A percentile compares a stretch with the other conserved stretches of the same genome.
These are phyloP conservation scores for Drosophila melanica DNA, from an alignment of 1,140 invertebrate species.

Conservation along the genomic window DNA sequence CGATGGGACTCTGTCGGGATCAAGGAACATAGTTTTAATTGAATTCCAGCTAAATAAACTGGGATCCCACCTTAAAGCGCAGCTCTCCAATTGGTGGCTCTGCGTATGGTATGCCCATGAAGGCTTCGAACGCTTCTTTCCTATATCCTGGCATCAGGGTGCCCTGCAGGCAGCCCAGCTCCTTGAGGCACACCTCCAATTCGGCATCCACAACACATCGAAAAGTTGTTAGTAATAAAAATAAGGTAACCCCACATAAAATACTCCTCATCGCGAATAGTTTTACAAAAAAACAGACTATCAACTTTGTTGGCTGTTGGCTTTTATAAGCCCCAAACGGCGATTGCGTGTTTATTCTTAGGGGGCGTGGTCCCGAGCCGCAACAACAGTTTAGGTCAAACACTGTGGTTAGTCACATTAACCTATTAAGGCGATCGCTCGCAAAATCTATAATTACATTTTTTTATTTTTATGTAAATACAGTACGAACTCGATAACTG, in stretches of 20 bases:
- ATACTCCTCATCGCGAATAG: conserved; percentile 7
- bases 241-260: not conserved
- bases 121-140: conserved; percentile 57
- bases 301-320: not conserved
- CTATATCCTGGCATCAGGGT: conserved; percentile 50
- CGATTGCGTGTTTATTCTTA: not conserved
- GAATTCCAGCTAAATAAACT: too few relatives aligned
- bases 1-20: conserved; percentile 59
- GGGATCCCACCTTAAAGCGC: conserved; percentile 54
- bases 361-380: conserved; percentile 2
- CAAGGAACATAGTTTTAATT: too few relatives aligned
- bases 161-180: conserved; percentile 65
- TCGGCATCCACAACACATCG: conserved; percentile 12
- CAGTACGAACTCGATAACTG: too few relatives aligned
- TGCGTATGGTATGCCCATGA: conserved; percentile 77
- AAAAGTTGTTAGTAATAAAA: not conserved
- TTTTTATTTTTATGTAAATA: too few relatives aligned
- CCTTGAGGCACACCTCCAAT: conserved; percentile 63
- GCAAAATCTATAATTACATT: too few relatives aligned
- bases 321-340: conserved; percentile 2
- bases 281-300: not conserved
- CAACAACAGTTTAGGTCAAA: not conserved
- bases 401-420: not conserved
- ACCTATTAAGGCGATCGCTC: not conserved
- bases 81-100: conserved; percentile 66